Evolutionary conservation across 2,113 vertebrate species (phyloP).

Genomic region (Ovibos moschatus): DNA sequence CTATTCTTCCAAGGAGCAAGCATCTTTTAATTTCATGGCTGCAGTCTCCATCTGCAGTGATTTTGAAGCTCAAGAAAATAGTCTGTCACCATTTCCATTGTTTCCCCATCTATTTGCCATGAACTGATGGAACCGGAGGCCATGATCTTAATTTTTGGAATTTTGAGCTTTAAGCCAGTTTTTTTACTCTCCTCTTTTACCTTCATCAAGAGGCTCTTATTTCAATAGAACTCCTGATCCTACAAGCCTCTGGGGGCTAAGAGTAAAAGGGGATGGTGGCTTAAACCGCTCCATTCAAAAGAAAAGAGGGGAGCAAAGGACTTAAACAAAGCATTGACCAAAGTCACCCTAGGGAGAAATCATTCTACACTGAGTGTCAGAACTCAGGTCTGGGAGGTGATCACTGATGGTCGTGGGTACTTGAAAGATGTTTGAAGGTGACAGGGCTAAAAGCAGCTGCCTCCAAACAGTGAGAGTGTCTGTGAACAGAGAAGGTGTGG

Average conservation of each 20-base stretch:
- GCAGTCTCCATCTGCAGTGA: not conserved
- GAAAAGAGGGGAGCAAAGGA: not conserved
- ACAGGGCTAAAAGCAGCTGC: not conserved
- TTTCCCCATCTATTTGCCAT: not conserved
- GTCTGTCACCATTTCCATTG: not conserved
- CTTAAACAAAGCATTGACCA: not conserved
- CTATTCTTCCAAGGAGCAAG: not conserved
- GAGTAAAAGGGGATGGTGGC: not conserved
- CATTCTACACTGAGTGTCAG: not conserved
- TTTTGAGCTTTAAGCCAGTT: not conserved
- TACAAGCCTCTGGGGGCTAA: not conserved
- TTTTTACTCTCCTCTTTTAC: not conserved
- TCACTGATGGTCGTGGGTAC: fast-evolving
- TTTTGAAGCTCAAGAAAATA: not conserved
- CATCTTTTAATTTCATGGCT: not conserved
- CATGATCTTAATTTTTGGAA: not conserved
- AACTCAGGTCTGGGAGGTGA: not conserved
- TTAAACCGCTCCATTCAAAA: not conserved
- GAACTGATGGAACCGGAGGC: not conserved
- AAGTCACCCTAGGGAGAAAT: not conserved
- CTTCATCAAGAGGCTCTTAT: not conserved
- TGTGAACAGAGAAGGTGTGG: not conserved
- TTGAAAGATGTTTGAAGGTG: not conserved
- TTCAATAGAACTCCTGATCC: not conserved
- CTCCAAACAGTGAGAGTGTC: not conserved